phyloP scores from a whole-genome alignment of 2,888 invertebrate genomes.

The Temnothorax rugatulus region DNA sequence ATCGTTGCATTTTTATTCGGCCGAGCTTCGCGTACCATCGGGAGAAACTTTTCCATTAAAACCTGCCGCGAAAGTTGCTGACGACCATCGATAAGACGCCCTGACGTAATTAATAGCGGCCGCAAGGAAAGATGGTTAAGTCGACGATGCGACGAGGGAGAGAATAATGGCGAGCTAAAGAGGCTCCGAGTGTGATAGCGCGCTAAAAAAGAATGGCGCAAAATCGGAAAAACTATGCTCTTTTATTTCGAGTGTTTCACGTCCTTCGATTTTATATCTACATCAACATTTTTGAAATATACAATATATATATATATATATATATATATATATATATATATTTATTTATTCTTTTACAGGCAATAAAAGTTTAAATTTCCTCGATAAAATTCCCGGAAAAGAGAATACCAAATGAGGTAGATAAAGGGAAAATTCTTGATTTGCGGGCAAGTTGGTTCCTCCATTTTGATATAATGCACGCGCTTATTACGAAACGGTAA shows the following conservation, averaged over 20 bases:
- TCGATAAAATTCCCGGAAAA: neutral
- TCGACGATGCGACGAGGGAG: slow-evolving; percentile 49
- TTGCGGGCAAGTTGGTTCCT: neutral
- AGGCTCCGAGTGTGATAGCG: slow-evolving; percentile 43
- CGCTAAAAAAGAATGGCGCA: neutral
- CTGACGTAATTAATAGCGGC: slow-evolving; percentile 66
- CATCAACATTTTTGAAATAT: neutral
- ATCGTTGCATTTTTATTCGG: slow-evolving; percentile 58
- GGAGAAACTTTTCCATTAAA: slow-evolving; percentile 58
- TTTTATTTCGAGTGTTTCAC: neutral
- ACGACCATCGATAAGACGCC: slow-evolving; percentile 63
- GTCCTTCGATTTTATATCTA: neutral
- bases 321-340: neutral
- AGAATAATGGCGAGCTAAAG: slow-evolving; percentile 52
- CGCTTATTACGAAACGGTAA: slow-evolving; percentile 52
- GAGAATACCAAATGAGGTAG: neutral
- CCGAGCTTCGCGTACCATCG: slow-evolving; percentile 34
- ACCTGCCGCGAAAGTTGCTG: slow-evolving; percentile 51
- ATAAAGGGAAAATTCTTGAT: slow-evolving; percentile 28
- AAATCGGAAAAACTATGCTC: neutral
- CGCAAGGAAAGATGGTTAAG: slow-evolving; percentile 49
- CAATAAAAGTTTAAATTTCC: neutral
- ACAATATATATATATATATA: neutral
- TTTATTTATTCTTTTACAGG: neutral
- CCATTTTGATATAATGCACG: slow-evolving; percentile 40